Evolutionary conservation across 2,888 invertebrate species (phyloP), one percentile per base, ranked within the genome.

Genomic region (Mesorhabditis sp.): DNA sequence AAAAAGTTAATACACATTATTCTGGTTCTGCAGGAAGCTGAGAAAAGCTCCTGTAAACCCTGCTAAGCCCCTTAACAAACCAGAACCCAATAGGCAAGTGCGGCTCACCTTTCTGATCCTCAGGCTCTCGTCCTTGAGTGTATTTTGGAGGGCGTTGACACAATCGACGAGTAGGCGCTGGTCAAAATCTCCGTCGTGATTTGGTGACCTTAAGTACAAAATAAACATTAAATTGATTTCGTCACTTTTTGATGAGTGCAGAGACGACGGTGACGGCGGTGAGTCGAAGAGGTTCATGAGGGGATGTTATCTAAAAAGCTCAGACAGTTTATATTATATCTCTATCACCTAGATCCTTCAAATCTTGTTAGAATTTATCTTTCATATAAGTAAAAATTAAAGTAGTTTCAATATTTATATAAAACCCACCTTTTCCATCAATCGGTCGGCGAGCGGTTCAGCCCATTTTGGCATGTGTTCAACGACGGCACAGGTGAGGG

Each of bases 261-360:
- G 80, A 75, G 5, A 82, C 75, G 3, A 79, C 71, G 28, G 80
- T 79, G 5, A 78, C 84, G 4, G 80, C 76, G 3, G 81, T 76
- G 15, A 81, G 74, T 62, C 83, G 71, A 43, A 80, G 76, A 5
- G 81, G 80, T 65, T 84, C 82, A 66, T 76, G 67, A 41, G 63
- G 65, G 15, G 71, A 65, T 6, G 15, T 42, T 61, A 64, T 65
- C 43, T 28, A 7, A 7, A 13, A 15, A 13, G 15, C 28, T 28
- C 28, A 28, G 28, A 28, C 28, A 28, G 28, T 28, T 28, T 28
- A 28, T 28, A 28, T 28, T 28, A 62, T n/a, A 15, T 62, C 10
- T 15, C 15, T 28, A 28, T 62, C 6, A 28, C 63, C 6, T 50
- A n/a, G 15, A 62, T 15, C 63, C n/a, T 62, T n/a, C 63, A 6